Conservation (phyloP, 1,140 invertebrate genomes). For the Monomorium pharaonis region DNA sequence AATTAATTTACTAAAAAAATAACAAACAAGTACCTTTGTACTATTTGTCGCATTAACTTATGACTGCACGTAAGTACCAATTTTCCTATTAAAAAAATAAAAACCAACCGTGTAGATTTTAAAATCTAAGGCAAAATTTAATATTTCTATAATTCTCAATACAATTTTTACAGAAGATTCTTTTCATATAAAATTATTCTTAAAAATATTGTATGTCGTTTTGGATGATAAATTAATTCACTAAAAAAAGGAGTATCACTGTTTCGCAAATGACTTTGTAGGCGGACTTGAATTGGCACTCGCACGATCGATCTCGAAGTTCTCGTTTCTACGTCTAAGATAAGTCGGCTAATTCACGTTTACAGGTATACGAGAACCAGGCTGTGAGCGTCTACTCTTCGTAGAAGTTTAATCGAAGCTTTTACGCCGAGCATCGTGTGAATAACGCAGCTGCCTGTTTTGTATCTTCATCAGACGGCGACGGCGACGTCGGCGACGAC, state of each 20-base stretch:
- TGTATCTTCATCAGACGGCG: slow-evolving; percentile 37
- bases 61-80: background rate
- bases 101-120: background rate
- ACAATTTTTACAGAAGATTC: background rate
- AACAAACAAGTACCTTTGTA: background rate
- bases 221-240: background rate
- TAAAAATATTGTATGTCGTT: background rate
- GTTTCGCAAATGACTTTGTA: background rate
- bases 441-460: slow-evolving; percentile 55
- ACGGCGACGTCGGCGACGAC: background rate
- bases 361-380: slow-evolving; percentile 26
- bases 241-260: background rate
- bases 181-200: background rate
- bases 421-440: slow-evolving; percentile 43
- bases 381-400: slow-evolving; percentile 27
- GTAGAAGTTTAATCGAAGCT: slow-evolving; percentile 58
- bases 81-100: background rate
- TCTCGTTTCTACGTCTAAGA: slow-evolving; percentile 47
- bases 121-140: background rate
- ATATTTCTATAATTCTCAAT: background rate
- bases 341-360: slow-evolving; percentile 48
- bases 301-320: slow-evolving; percentile 35
- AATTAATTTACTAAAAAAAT: background rate
- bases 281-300: slow-evolving; percentile 7
- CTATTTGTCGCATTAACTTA: background rate